A percentile compares a stretch with the other conserved stretches of the same genome.
Evolutionary conservation across 1,140 invertebrate species (phyloP).

Genomic region (Ceratitis capitata): DNA sequence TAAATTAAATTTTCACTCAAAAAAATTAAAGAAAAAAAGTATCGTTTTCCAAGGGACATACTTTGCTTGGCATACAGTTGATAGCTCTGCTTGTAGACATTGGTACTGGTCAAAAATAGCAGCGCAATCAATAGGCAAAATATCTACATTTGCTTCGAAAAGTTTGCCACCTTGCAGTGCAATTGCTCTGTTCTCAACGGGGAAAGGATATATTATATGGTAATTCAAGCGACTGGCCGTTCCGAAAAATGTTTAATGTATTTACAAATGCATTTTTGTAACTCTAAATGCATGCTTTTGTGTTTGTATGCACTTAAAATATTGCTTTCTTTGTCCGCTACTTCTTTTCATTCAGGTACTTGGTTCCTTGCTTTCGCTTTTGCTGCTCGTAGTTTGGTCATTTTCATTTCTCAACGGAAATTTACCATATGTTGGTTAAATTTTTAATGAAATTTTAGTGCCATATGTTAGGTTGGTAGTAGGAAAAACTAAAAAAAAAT

Average conservation of each 20-base stretch:
- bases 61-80: no score
- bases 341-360: background rate
- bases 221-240: background rate
- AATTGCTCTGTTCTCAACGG: background rate
- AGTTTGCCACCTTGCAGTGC: background rate
- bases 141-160: no score
- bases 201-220: no score
- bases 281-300: background rate
- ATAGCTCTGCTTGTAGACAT: no score
- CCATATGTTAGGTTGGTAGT: background rate
- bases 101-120: no score
- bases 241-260: background rate
- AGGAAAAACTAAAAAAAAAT: no score
- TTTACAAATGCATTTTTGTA: background rate
- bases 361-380: background rate
- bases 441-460: conserved; percentile 35
- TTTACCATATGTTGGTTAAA: conserved; percentile 31
- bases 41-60: no score
- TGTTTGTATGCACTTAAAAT: background rate
- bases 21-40: no score
- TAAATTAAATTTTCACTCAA: no score
- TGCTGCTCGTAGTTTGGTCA: background rate
- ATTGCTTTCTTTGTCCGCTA: background rate
- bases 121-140: no score
- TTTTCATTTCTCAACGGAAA: conserved; percentile 24